Evolutionary conservation across 1,140 invertebrate species (phyloP), one percentile per base, ranked within the genome.

Genomic region (Drosophila willistoni): DNA sequence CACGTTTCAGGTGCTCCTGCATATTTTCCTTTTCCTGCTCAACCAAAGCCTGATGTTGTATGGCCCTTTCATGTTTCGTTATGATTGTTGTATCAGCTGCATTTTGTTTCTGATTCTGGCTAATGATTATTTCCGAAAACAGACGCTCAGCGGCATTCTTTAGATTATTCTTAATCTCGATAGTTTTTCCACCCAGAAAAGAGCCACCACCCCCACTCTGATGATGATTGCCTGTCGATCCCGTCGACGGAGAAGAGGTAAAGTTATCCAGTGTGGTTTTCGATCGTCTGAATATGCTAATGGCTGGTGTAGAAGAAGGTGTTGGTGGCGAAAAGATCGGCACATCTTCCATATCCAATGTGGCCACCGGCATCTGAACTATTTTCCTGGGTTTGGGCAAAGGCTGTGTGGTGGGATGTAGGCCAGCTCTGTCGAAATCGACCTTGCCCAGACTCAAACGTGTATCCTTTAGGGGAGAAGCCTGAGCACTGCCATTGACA

Each of bases 71-170:
- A 41, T 91, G 90, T 57, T 91, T 91, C n/a, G 86, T 90, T 44
- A 91, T 91, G 4, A 91, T 83, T 12, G 84, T 90, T 6, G 81
- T 69, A 36, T 86, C 73, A 33, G 57, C 60, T 13, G 73, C 25
- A 9, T 73, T 54, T 54, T 90, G 82, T 55, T 90, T 87, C 42
- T 92, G 85, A 5, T 70, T 59, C 66, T 91, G 91, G 63, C 84
- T 92, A 6, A 92, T 81, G 54, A 90, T 91, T 12, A 92, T 92
- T 64, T 92, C 91, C n/a, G 91, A 91, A 60, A 92, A 92, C 10
- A 92, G 70, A 47, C 91, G 90, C 70, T 92, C 91, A 0, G 91
- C 91, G 13, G 91, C 91, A 64, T 92, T 92, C 56, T 91, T 92
- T 0, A 92, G 19, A 68, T 92, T 92, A 61, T 92, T 92, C 71